Percentiles rank a stretch among this genome's conserved stretches.
Conservation (phyloP, 2,797 vertebrate species). For the Girardinus metallicus region DNA sequence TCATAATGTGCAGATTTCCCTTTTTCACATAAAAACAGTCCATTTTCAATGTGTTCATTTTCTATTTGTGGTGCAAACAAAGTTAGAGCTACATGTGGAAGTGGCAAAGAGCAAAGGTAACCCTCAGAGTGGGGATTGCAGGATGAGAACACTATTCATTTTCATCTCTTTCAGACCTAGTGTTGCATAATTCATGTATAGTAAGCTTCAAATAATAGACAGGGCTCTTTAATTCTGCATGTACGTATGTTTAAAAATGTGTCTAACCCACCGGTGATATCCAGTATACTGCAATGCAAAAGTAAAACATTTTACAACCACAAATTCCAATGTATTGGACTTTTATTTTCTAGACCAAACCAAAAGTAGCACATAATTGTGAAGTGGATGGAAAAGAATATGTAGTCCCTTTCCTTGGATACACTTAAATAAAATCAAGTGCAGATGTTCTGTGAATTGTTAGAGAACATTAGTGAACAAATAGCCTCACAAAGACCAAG, state of each 20-base stretch:
- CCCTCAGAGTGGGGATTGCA: conserved; percentile 35
- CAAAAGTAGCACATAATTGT: not conserved
- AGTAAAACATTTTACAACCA: not conserved
- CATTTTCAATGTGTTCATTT: conserved; percentile 27
- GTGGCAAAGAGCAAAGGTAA: conserved; percentile 48
- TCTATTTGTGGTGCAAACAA: conserved; percentile 33
- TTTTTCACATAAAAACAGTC: conserved; percentile 55
- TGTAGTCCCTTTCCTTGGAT: not conserved
- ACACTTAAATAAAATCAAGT: not conserved
- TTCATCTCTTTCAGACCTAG: not conserved
- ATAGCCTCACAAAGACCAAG: no score
- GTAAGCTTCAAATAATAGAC: conserved; percentile 4
- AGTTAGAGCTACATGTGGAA: conserved; percentile 34
- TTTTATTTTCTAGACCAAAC: not conserved
- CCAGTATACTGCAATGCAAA: not conserved
- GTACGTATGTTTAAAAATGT: conserved; percentile 14
- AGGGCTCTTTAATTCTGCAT: conserved; percentile 5
- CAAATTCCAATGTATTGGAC: not conserved
- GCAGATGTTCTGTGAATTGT: not conserved
- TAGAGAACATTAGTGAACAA: no score
- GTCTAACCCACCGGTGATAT: conserved; percentile 19
- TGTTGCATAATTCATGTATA: not conserved
- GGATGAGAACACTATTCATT: not conserved
- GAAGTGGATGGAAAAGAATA: not conserved
- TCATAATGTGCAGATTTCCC: conserved; percentile 55